Conservation (phyloP, 1,140 invertebrate genomes). For the Acromyrmex heyeri region DNA sequence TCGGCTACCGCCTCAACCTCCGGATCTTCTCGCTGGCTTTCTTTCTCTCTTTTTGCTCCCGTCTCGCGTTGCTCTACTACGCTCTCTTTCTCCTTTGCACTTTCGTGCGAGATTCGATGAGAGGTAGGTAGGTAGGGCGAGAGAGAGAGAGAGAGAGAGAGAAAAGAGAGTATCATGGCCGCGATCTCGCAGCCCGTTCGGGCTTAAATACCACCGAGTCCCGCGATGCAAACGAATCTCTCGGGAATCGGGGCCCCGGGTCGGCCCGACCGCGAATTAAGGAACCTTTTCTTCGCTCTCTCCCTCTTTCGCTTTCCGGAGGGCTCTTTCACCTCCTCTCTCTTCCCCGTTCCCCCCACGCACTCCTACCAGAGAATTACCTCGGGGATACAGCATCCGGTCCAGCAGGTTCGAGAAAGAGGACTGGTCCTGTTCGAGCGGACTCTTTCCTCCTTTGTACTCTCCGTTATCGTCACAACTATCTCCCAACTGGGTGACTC, state of each 20-base stretch:
- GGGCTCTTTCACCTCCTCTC: neutral
- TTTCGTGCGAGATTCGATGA: constrained; percentile 35
- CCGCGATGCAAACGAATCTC: constrained; percentile 79
- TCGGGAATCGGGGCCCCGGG: constrained; percentile 70
- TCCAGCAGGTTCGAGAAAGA: constrained; percentile 77
- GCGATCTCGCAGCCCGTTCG: constrained; percentile 71
- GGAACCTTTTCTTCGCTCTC: constrained; percentile 54
- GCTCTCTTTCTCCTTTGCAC: constrained; percentile 47
- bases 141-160: neutral
- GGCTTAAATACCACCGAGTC: constrained; percentile 70
- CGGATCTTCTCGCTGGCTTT: constrained; percentile 25
- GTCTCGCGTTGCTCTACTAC: constrained; percentile 34
- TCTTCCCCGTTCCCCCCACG: neutral
- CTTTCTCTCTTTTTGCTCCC: constrained; percentile 47
- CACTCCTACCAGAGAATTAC: constrained; percentile 76
- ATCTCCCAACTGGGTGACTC: constrained; percentile 57
- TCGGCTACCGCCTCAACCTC: constrained; percentile 43
- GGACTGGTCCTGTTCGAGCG: constrained; percentile 70
- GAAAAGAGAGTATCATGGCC: constrained; percentile 66
- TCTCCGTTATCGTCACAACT: constrained; percentile 79
- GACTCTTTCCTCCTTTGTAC: constrained; percentile 62
- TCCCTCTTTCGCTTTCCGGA: constrained; percentile 29
- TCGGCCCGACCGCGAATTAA: constrained; percentile 72
- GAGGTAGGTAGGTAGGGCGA: constrained; percentile 15
- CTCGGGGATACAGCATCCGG: constrained; percentile 79